phyloP scores from a whole-genome alignment of 2,113 vertebrate species.

The Aviceda subcristata region DNA sequence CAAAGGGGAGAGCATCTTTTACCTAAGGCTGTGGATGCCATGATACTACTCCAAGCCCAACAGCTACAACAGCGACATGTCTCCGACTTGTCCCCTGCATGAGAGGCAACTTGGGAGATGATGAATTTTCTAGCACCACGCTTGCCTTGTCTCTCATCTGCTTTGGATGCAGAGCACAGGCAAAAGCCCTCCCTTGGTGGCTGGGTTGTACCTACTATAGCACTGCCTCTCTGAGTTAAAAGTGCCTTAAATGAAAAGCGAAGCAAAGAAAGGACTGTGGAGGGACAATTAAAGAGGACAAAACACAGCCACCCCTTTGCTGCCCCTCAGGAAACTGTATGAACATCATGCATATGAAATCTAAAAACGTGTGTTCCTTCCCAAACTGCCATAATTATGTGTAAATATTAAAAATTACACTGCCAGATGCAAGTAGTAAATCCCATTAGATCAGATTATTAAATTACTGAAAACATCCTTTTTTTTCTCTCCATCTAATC shows the following conservation, averaged over 20 bases:
- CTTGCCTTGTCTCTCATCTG: not conserved
- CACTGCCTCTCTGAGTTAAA: not conserved
- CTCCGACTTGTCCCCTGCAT: rapidly evolving
- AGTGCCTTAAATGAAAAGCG: not conserved
- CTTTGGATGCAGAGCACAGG: not conserved
- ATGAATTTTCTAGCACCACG: not conserved
- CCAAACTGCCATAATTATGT: not conserved
- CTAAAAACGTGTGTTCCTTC: not conserved
- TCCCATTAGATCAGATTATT: not conserved
- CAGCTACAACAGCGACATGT: not conserved
- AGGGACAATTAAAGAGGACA: not conserved
- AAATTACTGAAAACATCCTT: not conserved
- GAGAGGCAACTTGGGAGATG: not conserved
- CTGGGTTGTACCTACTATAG: not conserved
- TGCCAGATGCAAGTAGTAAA: not conserved
- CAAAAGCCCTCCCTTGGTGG: not conserved
- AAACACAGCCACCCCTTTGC: not conserved
- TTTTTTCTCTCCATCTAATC: not conserved
- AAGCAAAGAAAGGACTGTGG: not conserved
- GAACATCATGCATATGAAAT: not conserved
- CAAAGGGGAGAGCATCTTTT: not conserved
- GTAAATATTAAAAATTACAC: not conserved
- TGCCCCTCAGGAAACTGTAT: not conserved
- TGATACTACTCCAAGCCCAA: not conserved
- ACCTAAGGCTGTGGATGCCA: not conserved